Conservation (phyloP, 1,140 invertebrate species). For the Lordiphosa stackelbergi region DNA sequence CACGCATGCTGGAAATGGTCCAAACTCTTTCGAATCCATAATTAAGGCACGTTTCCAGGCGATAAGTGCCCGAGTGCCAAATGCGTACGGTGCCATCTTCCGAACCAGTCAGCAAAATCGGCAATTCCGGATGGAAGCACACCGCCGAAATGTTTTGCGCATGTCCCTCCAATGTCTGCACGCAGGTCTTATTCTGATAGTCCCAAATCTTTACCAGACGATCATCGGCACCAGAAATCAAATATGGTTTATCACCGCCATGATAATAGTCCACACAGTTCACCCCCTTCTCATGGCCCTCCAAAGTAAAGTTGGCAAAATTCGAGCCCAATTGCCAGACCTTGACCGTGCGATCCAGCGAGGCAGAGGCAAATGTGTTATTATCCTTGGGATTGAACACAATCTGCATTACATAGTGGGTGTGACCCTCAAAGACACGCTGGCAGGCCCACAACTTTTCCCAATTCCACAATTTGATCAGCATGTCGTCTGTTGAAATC, state of each 20-base stretch:
- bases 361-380: conserved; percentile 99
- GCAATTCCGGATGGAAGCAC: conserved; percentile 97
- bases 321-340: conserved; percentile 98
- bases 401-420: conserved; percentile 99
- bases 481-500: conserved; percentile 88
- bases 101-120: conserved; percentile 97
- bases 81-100: conserved; percentile 97
- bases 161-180: conserved; percentile 98
- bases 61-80: conserved; percentile 99
- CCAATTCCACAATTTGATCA: conserved; percentile 99
- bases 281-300: conserved; percentile 99
- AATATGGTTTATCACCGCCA: conserved; percentile 99
- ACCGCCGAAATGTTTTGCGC: conserved; percentile 96
- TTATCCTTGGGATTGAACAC: conserved; percentile 99
- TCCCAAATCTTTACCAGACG: conserved; percentile 99
- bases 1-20: conserved; percentile 96
- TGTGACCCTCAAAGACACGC: conserved; percentile 98
- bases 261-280: conserved; percentile 99
- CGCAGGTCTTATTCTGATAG: conserved; percentile 99
- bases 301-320: conserved; percentile 98
- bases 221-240: conserved; percentile 99
- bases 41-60: conserved; percentile 96
- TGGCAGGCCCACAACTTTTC: conserved; percentile 98
- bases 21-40: conserved; percentile 99
- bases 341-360: conserved; percentile 97